A percentile compares a stretch with the other conserved stretches of the same genome.
Conservation (phyloP, 2,797 vertebrate genomes). For the Semaprochilodus insignis region DNA sequence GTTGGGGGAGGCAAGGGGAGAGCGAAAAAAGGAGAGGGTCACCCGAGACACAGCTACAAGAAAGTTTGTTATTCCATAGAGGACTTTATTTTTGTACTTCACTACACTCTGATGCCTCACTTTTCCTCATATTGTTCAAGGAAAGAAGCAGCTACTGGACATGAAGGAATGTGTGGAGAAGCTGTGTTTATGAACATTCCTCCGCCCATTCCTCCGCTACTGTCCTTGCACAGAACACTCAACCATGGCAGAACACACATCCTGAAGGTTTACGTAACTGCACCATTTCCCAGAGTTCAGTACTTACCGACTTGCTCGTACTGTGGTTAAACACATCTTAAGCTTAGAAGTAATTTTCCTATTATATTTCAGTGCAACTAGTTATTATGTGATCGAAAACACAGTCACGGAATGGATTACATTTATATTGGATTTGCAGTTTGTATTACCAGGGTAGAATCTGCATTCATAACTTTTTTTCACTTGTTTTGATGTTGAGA, state of each 20-base stretch:
- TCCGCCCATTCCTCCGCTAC: constrained; percentile 1
- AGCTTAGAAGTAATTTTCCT: too few species aligned
- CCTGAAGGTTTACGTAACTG: constrained; percentile 9
- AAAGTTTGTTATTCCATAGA: constrained; percentile 62
- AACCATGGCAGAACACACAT: constrained; percentile 5
- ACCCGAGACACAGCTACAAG: constrained; percentile 44
- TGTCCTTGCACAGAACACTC: constrained; percentile 17
- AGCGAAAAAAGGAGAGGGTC: constrained; percentile 67
- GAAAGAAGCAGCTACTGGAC: constrained; percentile 24
- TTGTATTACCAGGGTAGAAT: too few species aligned
- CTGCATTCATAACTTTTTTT: too few species aligned
- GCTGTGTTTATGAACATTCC: constrained; percentile 21
- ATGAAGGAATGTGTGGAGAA: constrained; percentile 20
- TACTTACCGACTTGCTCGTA: constrained; percentile 2
- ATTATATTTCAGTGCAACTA: too few species aligned
- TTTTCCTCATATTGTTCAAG: constrained; percentile 52
- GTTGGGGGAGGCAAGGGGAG: constrained; percentile 23
- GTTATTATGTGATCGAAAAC: too few species aligned
- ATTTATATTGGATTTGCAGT: too few species aligned
- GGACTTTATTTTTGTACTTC: constrained; percentile 62
- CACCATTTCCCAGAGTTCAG: constrained; percentile 8
- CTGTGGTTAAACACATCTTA: not conserved
- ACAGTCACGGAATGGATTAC: too few species aligned
- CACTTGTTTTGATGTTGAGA: too few species aligned
- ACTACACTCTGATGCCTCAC: constrained; percentile 51